A percentile compares a stretch with the other conserved stretches of the same genome.
Evolutionary conservation across 1,140 invertebrate species (phyloP).

Genomic region (Odontomachus brunneus): DNA sequence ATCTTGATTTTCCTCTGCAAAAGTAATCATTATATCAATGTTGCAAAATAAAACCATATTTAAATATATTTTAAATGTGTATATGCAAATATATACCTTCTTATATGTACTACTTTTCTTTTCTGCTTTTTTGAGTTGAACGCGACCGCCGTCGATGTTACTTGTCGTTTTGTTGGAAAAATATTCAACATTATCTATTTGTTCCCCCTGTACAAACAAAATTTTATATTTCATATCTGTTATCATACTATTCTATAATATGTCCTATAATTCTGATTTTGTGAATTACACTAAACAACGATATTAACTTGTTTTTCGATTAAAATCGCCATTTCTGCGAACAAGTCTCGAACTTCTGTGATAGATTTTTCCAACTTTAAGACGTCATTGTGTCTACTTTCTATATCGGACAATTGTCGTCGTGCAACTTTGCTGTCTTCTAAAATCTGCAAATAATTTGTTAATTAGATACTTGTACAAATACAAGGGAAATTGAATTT

Average conservation of each 20-base stretch:
- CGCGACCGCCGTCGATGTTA: conserved; percentile 88
- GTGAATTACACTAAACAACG: conserved; percentile 24
- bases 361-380: conserved; percentile 93
- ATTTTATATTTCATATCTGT: conserved; percentile 40
- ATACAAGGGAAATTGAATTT: conserved; percentile 18
- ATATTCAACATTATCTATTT: conserved; percentile 90
- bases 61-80: not conserved
- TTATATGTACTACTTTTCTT: conserved; percentile 88
- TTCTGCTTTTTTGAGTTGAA: conserved; percentile 89
- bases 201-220: conserved; percentile 87
- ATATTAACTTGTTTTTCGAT: conserved; percentile 89
- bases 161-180: conserved; percentile 89
- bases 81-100: conserved; percentile 87
- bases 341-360: conserved; percentile 93
- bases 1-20: conserved; percentile 83
- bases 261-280: not conserved
- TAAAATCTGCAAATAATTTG: conserved; percentile 88
- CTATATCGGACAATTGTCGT: conserved; percentile 92
- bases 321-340: conserved; percentile 91
- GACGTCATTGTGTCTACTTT: conserved; percentile 93
- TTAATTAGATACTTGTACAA: conserved; percentile 35
- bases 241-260: conserved; percentile 29
- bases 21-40: conserved; percentile 68
- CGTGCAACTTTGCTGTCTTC: conserved; percentile 93
- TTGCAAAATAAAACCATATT: not conserved